Percentiles rank a stretch among this genome's conserved stretches.
Evolutionary conservation across 2,113 vertebrate species (phyloP).

Genomic region (Acanthochromis polyacanthus): DNA sequence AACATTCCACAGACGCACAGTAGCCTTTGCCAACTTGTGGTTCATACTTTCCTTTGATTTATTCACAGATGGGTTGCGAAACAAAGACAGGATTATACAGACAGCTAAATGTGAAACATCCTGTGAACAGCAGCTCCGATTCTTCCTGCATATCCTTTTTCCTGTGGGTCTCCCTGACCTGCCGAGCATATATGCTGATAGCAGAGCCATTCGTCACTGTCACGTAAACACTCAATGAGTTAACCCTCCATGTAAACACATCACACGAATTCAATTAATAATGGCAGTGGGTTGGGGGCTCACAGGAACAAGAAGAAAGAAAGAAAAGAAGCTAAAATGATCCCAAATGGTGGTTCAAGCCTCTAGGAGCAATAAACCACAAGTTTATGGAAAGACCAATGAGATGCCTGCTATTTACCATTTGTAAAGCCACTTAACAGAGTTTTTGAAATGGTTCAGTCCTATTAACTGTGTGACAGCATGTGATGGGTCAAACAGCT

Average conservation of each 20-base stretch:
- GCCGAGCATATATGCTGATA: constrained; percentile 6
- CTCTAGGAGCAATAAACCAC: constrained; percentile 2
- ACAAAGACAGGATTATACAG: constrained; percentile 67
- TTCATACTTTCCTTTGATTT: constrained; percentile 65
- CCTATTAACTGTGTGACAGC: constrained; percentile 34
- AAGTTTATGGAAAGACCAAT: constrained; percentile 17
- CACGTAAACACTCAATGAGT: not conserved
- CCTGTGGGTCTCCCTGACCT: constrained; percentile 49
- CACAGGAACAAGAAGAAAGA: not conserved
- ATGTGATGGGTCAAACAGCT: constrained; percentile 69
- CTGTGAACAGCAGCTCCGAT: constrained; percentile 52
- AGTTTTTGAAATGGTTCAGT: constrained; percentile 22
- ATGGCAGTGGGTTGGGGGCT: not conserved
- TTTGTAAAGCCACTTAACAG: constrained; percentile 44
- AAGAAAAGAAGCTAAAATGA: not conserved
- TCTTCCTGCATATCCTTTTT: constrained; percentile 43
- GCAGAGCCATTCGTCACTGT: constrained; percentile 3
- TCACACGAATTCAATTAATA: not conserved
- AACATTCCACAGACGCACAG: constrained; percentile 63
- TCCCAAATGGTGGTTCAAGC: constrained; percentile 18
- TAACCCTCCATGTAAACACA: constrained; percentile 18
- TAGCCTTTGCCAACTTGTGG: constrained; percentile 23
- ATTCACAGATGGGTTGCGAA: constrained; percentile 49
- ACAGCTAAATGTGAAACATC: constrained; percentile 58
- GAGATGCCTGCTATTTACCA: constrained; percentile 11